Evolutionary conservation across 2,888 invertebrate species (phyloP).

Genomic region (Agrochola macilenta): DNA sequence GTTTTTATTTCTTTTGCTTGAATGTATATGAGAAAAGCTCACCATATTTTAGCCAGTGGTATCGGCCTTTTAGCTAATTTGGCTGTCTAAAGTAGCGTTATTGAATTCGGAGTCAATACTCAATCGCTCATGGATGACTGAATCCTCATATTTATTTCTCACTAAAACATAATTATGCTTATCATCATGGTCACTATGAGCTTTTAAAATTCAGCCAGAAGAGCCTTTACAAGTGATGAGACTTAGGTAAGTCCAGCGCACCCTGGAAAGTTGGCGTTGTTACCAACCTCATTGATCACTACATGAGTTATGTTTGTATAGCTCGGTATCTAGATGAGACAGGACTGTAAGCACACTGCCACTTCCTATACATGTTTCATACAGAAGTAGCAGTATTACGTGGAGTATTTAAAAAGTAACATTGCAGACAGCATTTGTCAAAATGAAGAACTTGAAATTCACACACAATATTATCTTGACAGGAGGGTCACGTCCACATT

Average conservation of each 20-base stretch:
- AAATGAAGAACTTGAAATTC: background rate
- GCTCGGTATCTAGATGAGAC: background rate
- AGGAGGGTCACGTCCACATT: background rate
- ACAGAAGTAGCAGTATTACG: background rate
- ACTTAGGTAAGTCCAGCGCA: background rate
- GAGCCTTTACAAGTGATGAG: background rate
- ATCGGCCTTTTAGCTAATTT: no score
- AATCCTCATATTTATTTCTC: constrained; percentile 3
- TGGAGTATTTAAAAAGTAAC: background rate
- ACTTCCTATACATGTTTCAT: background rate
- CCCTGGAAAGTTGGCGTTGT: background rate
- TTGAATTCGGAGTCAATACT: no score
- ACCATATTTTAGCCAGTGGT: no score
- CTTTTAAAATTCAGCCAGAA: background rate
- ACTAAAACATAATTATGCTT: constrained; percentile 3
- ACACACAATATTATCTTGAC: background rate
- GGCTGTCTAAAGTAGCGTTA: no score
- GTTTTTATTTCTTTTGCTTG: no score
- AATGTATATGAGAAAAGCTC: no score
- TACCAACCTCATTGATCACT: background rate
- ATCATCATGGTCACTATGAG: background rate
- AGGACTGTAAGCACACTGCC: no score
- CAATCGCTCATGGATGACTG: no score
- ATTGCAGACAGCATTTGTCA: background rate
- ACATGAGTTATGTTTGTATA: background rate